Conservation (phyloP, 2,797 vertebrate species). For the Malacoraja senta region DNA sequence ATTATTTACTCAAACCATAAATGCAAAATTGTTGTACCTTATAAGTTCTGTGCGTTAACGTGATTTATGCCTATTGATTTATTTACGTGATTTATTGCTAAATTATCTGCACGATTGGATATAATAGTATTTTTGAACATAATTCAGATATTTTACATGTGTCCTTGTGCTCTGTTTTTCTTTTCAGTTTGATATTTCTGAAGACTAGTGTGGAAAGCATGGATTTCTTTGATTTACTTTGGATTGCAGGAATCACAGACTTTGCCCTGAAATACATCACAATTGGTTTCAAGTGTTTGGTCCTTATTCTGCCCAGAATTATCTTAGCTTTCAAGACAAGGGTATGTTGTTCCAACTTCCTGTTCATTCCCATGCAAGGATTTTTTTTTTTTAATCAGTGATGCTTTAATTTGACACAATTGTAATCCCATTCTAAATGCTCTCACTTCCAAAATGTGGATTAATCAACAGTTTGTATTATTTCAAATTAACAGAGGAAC, state of each 20-base stretch:
- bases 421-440: neutral
- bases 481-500: neutral
- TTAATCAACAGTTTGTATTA: neutral
- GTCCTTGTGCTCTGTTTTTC: conserved; percentile 35
- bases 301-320: conserved; percentile 84
- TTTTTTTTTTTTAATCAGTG: neutral
- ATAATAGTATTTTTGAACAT: neutral
- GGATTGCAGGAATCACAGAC: conserved; percentile 90
- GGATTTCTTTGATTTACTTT: conserved; percentile 92
- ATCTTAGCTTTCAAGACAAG: conserved; percentile 89
- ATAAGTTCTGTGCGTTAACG: neutral
- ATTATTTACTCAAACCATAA: neutral
- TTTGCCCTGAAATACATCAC: conserved; percentile 92
- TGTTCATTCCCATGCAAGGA: neutral
- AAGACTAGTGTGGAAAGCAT: conserved; percentile 81
- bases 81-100: neutral
- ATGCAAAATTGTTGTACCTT: neutral
- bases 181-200: conserved; percentile 79
- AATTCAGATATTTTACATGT: neutral
- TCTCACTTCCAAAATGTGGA: neutral
- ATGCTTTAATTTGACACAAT: neutral
- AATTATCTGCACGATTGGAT: neutral
- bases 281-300: conserved; percentile 80
- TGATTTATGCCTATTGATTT: neutral
- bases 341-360: conserved; percentile 54